Percentiles rank a stretch among this genome's conserved stretches.
These are phyloP conservation scores for Loris lydekkerianus DNA, from an alignment of 2,797 vertebrate genomes.

Conservation along the genomic window DNA sequence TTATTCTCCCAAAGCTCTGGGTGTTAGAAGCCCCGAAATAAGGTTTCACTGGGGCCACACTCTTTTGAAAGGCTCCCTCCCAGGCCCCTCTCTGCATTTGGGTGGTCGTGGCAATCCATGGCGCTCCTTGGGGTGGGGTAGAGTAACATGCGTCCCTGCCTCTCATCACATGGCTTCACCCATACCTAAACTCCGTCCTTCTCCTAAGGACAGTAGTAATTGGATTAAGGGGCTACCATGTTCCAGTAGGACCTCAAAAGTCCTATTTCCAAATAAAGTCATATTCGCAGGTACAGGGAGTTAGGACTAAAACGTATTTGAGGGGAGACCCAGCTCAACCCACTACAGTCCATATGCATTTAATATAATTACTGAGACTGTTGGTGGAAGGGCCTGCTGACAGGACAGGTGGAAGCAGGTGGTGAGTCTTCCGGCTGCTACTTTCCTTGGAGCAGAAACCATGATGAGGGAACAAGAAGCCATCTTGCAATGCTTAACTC, in stretches of 20 bases:
- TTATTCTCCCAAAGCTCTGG: neutral
- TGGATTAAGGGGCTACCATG: neutral
- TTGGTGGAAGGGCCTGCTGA: too few species aligned
- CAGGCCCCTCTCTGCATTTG: neutral
- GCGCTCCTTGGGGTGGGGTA: neutral
- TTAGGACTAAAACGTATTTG: neutral
- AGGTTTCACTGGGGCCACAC: neutral
- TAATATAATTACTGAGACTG: neutral
- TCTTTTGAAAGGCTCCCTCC: neutral
- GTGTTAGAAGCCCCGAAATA: neutral
- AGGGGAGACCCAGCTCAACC: neutral
- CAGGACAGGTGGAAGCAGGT: fast-evolving
- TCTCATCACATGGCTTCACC: fast-evolving
- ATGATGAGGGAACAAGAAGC: neutral
- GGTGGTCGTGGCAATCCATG: neutral
- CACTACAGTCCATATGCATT: neutral
- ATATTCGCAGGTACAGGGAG: neutral
- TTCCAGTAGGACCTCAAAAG: neutral
- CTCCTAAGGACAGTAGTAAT: neutral
- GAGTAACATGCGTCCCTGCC: neutral
- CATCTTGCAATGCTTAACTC: neutral
- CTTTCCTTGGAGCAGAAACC: neutral
- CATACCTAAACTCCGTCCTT: neutral
- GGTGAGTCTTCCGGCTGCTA: neutral
- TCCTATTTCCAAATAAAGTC: neutral